Percentiles rank a stretch among this genome's conserved stretches.
Evolutionary conservation across 2,113 vertebrate genomes (phyloP).

Genomic region (Istiophorus platypterus): DNA sequence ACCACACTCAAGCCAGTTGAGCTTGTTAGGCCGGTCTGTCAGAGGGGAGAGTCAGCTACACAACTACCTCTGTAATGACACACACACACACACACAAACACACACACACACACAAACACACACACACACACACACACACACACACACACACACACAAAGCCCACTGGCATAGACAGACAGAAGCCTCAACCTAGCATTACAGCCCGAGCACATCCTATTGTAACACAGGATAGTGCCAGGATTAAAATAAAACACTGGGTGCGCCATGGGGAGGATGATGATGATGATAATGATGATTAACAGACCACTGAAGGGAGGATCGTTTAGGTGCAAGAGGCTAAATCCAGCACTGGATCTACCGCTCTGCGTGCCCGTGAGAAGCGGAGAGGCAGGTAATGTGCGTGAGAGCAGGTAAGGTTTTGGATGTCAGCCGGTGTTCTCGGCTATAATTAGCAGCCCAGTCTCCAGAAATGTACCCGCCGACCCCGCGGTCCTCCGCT

Average conservation of each 20-base stretch:
- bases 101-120: too few species aligned
- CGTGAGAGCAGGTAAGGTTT: slow-evolving; percentile 83
- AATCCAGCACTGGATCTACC: slow-evolving; percentile 42
- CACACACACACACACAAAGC: too few species aligned
- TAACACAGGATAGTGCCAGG: slow-evolving; percentile 57
- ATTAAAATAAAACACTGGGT: slow-evolving; percentile 75
- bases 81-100: too few species aligned
- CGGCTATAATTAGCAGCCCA: slow-evolving; percentile 83
- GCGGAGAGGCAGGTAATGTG: slow-evolving; percentile 73
- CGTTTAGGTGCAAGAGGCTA: slow-evolving; percentile 47
- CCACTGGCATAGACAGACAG: slow-evolving; percentile 68
- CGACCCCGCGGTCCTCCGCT: slow-evolving; percentile 64
- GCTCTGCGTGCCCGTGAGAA: slow-evolving; percentile 38
- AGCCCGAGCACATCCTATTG: slow-evolving; percentile 57
- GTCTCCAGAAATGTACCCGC: slow-evolving; percentile 75
- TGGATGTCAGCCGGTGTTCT: slow-evolving; percentile 82
- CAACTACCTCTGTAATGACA: slow-evolving; percentile 66
- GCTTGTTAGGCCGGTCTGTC: slow-evolving; percentile 83
- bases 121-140: too few species aligned
- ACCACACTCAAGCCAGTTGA: slow-evolving; percentile 82
- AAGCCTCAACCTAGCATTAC: slow-evolving; percentile 67
- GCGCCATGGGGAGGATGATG: slow-evolving; percentile 48
- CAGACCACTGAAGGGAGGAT: slow-evolving; percentile 63
- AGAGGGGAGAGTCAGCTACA: slow-evolving; percentile 81
- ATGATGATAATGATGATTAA: slow-evolving; percentile 66